Base-by-base conservation (phyloP, 2,797 vertebrate genomes). In the Orestias chungarensis region DNA sequence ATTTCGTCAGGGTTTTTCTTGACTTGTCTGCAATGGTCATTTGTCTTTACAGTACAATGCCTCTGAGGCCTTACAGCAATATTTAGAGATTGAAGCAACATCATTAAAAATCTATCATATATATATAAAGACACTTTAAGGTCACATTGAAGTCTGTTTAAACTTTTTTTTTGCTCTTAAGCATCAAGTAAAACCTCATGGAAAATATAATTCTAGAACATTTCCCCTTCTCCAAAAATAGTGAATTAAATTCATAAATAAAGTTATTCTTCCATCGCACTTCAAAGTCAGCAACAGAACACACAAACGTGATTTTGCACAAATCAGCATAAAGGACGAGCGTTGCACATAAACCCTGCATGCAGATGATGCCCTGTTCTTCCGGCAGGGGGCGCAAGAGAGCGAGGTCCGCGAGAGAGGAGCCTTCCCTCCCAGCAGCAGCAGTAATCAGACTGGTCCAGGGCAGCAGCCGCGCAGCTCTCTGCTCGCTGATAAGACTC, bases 401-500 rank as follows among this genome's bases (percentile, higher is more conserved):
- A 52, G 49, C 9, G 87, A 44, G 10, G 18, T 50, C 54, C 5
- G 74, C 59, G 79, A 78, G 77, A 85, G 78, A 74, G 65, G 70
- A 68, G 82, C 84, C 79, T 66, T 70, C n/a, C 74, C 62, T 78
- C 67, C 66, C 88, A 31, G 8, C 88, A 29, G 68, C 84, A 42
- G 52, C 85, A 49, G 43, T 94, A 94, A 95, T 95, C 94, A 92
- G 91, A 81, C 88, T 71, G 78, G 64, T 91, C 85, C 91, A 93
- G 91, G 86, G 83, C 85, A 88, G 82, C 84, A 79, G 85, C 71
- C 82, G 71, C 86, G 81, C 89, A 83, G 81, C 75, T 85, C 85
- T 77, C 50, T 81, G 74, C 75, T 64, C 59, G 66, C 71, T 90
- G 94, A 95, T 94, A 95, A 95, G 92, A 81, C 89, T 93, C 74